Conservation (phyloP, 1,140 invertebrate species). For the Chlorops oryzae region DNA sequence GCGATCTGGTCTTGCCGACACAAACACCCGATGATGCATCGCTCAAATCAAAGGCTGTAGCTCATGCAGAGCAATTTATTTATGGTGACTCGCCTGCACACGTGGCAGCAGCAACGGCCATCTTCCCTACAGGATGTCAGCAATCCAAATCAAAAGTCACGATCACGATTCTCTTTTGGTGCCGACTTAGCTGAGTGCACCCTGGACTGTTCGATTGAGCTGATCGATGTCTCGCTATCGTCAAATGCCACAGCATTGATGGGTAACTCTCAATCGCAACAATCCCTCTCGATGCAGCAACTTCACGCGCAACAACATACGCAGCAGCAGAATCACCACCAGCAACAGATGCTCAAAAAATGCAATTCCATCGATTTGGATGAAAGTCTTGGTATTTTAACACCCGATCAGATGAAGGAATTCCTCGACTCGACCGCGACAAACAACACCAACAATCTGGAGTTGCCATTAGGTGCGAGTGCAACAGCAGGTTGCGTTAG, state of each 20-base stretch:
- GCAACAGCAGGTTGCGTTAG: constrained; percentile 10
- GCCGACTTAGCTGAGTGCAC: constrained; percentile 37
- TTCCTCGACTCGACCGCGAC: constrained; percentile 39
- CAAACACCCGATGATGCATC: constrained; percentile 31
- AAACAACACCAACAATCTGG: constrained; percentile 52
- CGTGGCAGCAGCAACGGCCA: constrained; percentile 2
- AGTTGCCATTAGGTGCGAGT: constrained; percentile 47
- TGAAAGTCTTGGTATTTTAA: constrained; percentile 76
- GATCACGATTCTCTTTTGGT: constrained; percentile 39
- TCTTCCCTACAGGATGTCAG: constrained; percentile 14
- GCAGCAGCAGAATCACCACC: constrained; percentile 22
- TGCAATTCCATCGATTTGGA: constrained; percentile 70
- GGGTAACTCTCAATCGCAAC: too few species aligned
- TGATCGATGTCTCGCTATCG: constrained; percentile 39
- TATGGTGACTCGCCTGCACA: neutral
- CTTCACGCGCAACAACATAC: neutral
- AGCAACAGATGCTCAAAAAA: constrained; percentile 54
- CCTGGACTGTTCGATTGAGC: constrained; percentile 40
- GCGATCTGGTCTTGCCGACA: constrained; percentile 39
- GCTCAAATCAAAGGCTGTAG: constrained; percentile 5
- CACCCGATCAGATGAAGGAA: constrained; percentile 75
- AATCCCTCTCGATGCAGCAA: constrained; percentile 39
- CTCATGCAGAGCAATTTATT: constrained; percentile 6
- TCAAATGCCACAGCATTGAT: constrained; percentile 18
- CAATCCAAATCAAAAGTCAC: constrained; percentile 10